Conservation (phyloP, 1,140 invertebrate species). For the Drosophila rhopaloa region DNA sequence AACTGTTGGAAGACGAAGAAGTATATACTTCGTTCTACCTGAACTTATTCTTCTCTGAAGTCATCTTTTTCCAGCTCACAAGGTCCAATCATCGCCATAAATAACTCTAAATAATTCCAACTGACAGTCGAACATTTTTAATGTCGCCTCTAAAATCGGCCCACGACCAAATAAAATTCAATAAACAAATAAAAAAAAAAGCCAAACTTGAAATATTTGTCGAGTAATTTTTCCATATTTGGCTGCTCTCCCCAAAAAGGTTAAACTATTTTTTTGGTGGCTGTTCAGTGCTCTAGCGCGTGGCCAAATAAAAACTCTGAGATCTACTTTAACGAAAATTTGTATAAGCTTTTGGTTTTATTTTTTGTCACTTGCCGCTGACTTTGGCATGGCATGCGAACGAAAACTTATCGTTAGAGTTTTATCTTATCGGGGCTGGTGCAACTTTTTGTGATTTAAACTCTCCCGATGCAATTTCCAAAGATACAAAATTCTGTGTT, state of each 20-base stretch:
- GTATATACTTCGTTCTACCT: slow-evolving; percentile 24
- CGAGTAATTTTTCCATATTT: slow-evolving; percentile 63
- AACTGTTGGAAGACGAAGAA: not conserved
- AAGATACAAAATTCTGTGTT: slow-evolving; percentile 40
- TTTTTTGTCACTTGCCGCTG: slow-evolving; percentile 41
- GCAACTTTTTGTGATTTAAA: slow-evolving; percentile 8
- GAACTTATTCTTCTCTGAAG: not conserved
- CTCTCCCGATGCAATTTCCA: slow-evolving; percentile 40
- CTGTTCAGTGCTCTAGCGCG: slow-evolving; percentile 54
- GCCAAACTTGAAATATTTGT: slow-evolving; percentile 59
- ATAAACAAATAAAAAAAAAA: slow-evolving; percentile 19
- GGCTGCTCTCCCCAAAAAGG: slow-evolving; percentile 47
- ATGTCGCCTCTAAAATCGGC: slow-evolving; percentile 64
- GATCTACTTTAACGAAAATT: slow-evolving; percentile 54
- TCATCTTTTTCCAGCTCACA: slow-evolving; percentile 11
- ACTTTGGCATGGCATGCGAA: slow-evolving; percentile 52
- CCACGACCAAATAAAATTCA: slow-evolving; percentile 43
- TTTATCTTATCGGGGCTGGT: slow-evolving; percentile 56
- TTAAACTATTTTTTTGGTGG: slow-evolving; percentile 51
- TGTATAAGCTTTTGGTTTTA: slow-evolving; percentile 63
- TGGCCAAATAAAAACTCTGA: slow-evolving; percentile 53
- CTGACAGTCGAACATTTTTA: slow-evolving; percentile 69
- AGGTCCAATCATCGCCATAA: slow-evolving; percentile 34
- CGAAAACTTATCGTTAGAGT: slow-evolving; percentile 48
- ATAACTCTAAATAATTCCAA: slow-evolving; percentile 56